Evolutionary conservation across 2,797 vertebrate species (phyloP).

Genomic region (Coluber constrictor): DNA sequence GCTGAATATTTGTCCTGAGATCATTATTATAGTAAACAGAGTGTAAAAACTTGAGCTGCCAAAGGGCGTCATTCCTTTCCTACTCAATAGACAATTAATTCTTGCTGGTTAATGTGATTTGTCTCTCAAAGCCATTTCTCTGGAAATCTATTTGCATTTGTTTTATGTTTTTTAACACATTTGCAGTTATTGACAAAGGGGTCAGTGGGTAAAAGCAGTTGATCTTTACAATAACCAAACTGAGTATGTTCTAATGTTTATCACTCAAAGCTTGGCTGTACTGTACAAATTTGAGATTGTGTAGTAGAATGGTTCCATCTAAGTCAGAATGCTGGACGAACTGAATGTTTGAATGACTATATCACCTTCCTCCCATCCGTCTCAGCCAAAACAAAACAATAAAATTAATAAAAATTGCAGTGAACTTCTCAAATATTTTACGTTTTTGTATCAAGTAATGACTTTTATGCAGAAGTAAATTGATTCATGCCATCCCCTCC

Average conservation of each 20-base stretch:
- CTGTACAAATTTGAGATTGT: neutral
- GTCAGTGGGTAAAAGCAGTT: neutral
- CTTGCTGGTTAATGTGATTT: neutral
- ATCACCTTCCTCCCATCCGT: too few relatives aligned
- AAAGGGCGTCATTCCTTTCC: slow-evolving; percentile 1
- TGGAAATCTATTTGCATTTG: neutral
- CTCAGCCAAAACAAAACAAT: neutral
- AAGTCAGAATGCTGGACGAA: neutral
- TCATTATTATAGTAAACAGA: neutral
- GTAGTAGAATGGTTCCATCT: neutral
- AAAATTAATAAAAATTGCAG: neutral
- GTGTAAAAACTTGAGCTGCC: neutral
- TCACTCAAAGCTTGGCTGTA: neutral
- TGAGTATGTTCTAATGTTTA: neutral
- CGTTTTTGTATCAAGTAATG: neutral
- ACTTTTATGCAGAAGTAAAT: neutral
- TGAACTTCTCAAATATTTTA: neutral
- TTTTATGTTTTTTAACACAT: neutral
- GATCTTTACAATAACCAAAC: neutral
- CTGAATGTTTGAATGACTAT: neutral
- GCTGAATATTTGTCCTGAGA: slow-evolving; percentile 1
- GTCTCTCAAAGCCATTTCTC: neutral
- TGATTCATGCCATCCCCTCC: neutral
- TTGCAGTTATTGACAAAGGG: neutral
- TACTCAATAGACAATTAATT: neutral